These are phyloP conservation scores for Emydura subglobosa DNA, from an alignment of 2,113 vertebrate species.

Conservation along the genomic window DNA sequence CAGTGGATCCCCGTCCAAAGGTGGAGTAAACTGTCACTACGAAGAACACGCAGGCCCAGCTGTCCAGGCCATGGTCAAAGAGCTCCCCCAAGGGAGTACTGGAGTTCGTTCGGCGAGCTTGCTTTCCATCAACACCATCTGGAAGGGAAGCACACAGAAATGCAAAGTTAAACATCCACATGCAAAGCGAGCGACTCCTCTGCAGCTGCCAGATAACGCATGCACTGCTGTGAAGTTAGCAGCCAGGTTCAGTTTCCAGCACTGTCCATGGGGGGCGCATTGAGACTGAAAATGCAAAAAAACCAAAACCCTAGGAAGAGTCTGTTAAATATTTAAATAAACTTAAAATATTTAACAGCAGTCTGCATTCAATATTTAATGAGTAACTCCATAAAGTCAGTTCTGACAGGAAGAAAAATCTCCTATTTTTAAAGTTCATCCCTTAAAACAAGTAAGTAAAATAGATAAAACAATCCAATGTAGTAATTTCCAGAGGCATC, in stretches of 20 bases:
- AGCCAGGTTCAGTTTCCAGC: neutral
- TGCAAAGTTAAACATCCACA: neutral
- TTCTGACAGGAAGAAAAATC: neutral
- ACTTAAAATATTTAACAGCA: neutral
- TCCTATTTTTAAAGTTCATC: neutral
- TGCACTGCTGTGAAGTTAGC: rapidly evolving
- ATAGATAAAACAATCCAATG: neutral
- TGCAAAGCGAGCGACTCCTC: rapidly evolving
- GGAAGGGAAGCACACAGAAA: neutral
- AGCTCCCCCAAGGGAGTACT: constrained; percentile 97
- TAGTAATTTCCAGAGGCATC: neutral
- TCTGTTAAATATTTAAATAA: rapidly evolving
- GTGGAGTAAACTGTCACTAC: constrained; percentile 98
- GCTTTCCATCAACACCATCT: constrained; percentile 98
- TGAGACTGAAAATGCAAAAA: neutral
- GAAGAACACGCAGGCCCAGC: constrained; percentile 97
- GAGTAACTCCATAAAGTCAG: neutral
- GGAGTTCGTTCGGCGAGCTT: constrained; percentile 96
- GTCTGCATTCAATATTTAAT: neutral
- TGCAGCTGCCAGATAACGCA: neutral
- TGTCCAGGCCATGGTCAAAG: constrained; percentile 98
- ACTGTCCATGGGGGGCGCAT: rapidly evolving
- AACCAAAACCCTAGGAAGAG: rapidly evolving
- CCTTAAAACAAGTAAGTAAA: neutral
- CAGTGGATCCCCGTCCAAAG: constrained; percentile 90